A percentile compares a stretch with the other conserved stretches of the same genome.
Conservation (phyloP, 2,888 invertebrate genomes). For the Tridacna gigas region DNA sequence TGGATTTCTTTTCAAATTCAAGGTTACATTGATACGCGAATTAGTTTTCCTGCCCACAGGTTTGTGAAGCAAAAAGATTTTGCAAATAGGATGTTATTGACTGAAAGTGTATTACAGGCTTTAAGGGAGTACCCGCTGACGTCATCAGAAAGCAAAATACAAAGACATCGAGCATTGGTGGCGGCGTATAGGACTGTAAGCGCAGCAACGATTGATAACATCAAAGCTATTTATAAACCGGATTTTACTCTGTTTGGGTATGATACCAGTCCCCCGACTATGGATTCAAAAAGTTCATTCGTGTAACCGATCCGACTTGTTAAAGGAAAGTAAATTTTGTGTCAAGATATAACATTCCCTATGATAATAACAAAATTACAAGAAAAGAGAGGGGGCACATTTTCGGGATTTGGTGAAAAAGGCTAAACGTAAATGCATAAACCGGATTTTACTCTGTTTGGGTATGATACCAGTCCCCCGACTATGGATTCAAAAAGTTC, state of each 20-base stretch:
- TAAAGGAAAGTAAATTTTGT: too few relatives aligned
- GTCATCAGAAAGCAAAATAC: not conserved
- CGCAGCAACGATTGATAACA: not conserved
- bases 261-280: not conserved
- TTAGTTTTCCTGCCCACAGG: not conserved
- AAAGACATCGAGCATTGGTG: constrained; percentile 2
- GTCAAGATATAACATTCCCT: too few relatives aligned
- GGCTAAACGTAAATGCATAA: too few relatives aligned
- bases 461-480: not conserved
- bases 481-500: too few relatives aligned
- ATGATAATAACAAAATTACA: too few relatives aligned
- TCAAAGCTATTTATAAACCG: not conserved
- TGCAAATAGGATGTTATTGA: not conserved
- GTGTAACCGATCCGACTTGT: too few relatives aligned
- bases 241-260: constrained; percentile 14
- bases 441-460: constrained; percentile 8
- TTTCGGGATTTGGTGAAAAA: too few relatives aligned
- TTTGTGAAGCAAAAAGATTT: not conserved
- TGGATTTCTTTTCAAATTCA: constrained; percentile 10
- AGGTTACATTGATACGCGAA: not conserved
- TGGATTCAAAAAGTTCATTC: too few relatives aligned
- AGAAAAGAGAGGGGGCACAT: too few relatives aligned
- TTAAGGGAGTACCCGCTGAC: not conserved
- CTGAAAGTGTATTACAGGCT: not conserved
- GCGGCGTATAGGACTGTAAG: not conserved